Percentiles rank a stretch among this genome's conserved stretches.
Evolutionary conservation across 2,113 vertebrate genomes (phyloP).

Genomic region (Papio anubis): DNA sequence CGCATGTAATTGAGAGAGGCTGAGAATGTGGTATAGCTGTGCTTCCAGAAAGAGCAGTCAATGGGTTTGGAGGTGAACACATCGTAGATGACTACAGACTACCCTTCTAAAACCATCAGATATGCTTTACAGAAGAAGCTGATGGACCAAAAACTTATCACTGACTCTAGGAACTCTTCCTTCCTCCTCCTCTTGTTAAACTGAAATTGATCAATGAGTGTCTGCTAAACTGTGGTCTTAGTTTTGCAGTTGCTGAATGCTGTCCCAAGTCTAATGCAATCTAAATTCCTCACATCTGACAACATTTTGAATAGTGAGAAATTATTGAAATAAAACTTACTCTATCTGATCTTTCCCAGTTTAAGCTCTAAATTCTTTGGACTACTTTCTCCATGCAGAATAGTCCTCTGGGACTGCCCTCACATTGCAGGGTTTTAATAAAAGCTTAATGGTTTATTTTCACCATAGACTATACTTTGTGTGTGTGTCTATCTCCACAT

Average conservation of each 20-base stretch:
- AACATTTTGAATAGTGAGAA: neutral
- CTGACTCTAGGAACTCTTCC: neutral
- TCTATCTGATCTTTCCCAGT: neutral
- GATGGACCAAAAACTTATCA: neutral
- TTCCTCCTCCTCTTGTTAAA: neutral
- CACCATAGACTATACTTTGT: neutral
- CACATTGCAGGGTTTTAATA: neutral
- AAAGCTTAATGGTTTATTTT: neutral
- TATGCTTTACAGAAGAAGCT: neutral
- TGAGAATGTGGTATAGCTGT: neutral
- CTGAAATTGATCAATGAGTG: neutral
- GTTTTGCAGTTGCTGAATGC: neutral
- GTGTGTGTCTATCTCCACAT: neutral
- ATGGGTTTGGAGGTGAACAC: neutral
- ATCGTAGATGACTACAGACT: neutral
- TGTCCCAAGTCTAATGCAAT: neutral
- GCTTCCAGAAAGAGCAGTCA: neutral
- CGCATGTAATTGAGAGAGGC: neutral
- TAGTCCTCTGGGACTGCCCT: neutral
- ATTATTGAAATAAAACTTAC: neutral
- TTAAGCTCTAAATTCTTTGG: neutral
- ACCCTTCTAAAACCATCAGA: neutral
- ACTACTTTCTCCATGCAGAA: neutral
- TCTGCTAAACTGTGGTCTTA: neutral
- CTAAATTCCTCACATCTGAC: neutral